Conservation (phyloP, 2,888 invertebrate genomes). For the Ephialtes manifestator region DNA sequence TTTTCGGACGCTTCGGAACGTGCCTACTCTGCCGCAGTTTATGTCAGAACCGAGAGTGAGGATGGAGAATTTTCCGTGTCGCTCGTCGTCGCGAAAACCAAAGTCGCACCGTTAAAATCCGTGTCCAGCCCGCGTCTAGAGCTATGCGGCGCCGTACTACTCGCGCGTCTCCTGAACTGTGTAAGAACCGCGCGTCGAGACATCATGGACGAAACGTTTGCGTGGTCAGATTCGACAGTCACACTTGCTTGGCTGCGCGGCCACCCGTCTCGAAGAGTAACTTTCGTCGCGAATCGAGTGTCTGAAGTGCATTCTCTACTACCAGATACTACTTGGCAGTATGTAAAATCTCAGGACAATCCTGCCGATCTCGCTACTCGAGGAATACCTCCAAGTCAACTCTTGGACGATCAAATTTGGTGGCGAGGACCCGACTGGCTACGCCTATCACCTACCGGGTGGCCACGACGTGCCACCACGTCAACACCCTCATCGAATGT, state of each 20-base stretch:
- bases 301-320: constrained; percentile 1
- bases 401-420: neutral
- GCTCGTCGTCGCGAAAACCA: neutral
- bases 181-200: neutral
- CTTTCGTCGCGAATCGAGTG: constrained; percentile 23
- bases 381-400: neutral
- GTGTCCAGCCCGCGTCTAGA: neutral
- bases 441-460: too few relatives aligned
- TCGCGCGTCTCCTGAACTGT: neutral
- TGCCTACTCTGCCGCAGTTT: neutral
- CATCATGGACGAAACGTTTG: neutral
- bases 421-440: constrained; percentile 18
- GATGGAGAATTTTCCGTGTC: neutral
- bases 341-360: neutral
- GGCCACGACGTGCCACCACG: too few relatives aligned
- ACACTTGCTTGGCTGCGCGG: constrained; percentile 17
- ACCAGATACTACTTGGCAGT: neutral
- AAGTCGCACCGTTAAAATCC: constrained; percentile 7
- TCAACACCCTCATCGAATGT: too few relatives aligned
- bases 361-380: constrained; percentile 14
- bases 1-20: neutral
- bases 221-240: constrained; percentile 20
- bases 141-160: constrained; percentile 7
- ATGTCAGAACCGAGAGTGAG: neutral
- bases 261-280: constrained; percentile 15